phyloP scores from a whole-genome alignment of 2,797 vertebrate genomes.

The Bovichtus diacanthus region DNA sequence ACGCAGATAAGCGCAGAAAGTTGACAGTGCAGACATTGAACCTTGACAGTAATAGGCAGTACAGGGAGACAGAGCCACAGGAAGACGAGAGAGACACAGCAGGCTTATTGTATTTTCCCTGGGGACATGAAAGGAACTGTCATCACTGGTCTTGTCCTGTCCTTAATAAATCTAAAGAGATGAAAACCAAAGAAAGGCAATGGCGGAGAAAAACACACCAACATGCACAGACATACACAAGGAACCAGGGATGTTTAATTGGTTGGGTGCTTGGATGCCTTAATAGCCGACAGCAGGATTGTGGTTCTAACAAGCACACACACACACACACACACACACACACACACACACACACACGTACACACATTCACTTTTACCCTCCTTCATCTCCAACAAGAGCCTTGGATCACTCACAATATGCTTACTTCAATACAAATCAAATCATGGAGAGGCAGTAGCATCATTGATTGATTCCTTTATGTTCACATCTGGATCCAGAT shows the following conservation, averaged over 20 bases:
- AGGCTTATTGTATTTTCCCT: conserved; percentile 66
- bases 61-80: conserved; percentile 64
- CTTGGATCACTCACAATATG: conserved; percentile 35
- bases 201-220: conserved; percentile 32
- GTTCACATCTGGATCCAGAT: conserved; percentile 53
- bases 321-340: conserved; percentile 19
- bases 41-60: conserved; percentile 77
- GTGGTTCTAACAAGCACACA: conserved; percentile 47
- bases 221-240: conserved; percentile 17
- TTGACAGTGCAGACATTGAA: conserved; percentile 67
- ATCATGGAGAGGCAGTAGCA: conserved; percentile 18
- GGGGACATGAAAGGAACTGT: conserved; percentile 78
- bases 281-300: conserved; percentile 31
- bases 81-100: conserved; percentile 68
- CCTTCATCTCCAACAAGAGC: conserved; percentile 22
- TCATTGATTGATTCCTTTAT: conserved; percentile 52
- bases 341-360: conserved; percentile 19
- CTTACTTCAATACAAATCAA: conserved; percentile 39
- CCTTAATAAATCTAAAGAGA: conserved; percentile 70
- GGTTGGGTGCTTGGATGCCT: conserved; percentile 38
- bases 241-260: conserved; percentile 55
- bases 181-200: conserved; percentile 58
- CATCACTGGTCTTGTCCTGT: conserved; percentile 75
- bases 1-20: conserved; percentile 48
- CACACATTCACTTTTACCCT: background rate